A percentile compares a stretch with the other conserved stretches of the same genome.
These are phyloP conservation scores for Acronicta leporina DNA, from an alignment of 2,888 invertebrate genomes.

Conservation along the genomic window DNA sequence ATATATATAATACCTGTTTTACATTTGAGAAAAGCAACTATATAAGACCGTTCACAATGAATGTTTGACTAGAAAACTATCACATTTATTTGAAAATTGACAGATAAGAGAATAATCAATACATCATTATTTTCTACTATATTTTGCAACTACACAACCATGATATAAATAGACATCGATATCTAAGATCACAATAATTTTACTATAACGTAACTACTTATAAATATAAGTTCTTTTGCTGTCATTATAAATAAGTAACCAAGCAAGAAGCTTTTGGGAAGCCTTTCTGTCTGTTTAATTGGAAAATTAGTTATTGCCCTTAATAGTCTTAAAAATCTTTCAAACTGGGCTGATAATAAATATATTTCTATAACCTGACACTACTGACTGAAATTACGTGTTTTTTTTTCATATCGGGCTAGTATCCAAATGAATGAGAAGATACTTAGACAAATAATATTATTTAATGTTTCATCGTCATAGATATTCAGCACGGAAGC, in stretches of 20 bases:
- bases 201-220: no score
- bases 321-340: not conserved
- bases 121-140: constrained; percentile 24
- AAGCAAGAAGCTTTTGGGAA: constrained; percentile 1
- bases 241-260: no score
- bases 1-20: no score
- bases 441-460: no score
- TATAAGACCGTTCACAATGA: constrained; percentile 2
- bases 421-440: no score
- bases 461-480: no score
- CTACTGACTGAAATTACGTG: no score
- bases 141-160: constrained; percentile 64
- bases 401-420: no score
- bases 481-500: no score
- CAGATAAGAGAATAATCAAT: constrained; percentile 41
- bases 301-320: not conserved
- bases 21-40: not conserved
- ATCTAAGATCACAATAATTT: constrained; percentile 55
- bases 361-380: no score
- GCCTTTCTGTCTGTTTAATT: not conserved
- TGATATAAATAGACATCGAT: constrained; percentile 70
- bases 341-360: not conserved
- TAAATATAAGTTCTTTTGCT: no score
- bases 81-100: constrained; percentile 49
- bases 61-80: constrained; percentile 46